Evolutionary conservation across 1,140 invertebrate species (phyloP), one percentile per base, ranked within the genome.

Genomic region (Drosophila suzukii): DNA sequence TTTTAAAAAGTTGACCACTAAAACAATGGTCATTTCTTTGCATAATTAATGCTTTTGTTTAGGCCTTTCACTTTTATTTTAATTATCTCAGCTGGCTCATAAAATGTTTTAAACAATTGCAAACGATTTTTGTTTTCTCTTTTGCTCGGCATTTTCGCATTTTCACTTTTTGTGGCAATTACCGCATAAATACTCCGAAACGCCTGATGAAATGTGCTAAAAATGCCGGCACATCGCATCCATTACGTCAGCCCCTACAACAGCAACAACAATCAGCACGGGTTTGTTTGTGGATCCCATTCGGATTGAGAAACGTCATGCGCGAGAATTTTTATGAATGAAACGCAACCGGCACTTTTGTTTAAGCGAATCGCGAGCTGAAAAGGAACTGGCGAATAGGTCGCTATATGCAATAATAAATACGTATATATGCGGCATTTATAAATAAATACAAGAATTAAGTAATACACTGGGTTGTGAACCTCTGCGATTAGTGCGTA

Each of bases 241-340:
- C 39, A 74, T 76, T 81, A 81, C 67, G 78, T 81, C 78, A 81
- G 57, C 15, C 12, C 8, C 6, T 39, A 55, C 54, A 55, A 46
- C 70, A 67, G 62, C 77, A 72, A 81, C 74, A 73, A 63, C 68
- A 62, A 66, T 32, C 49, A 62, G 66, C 41, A 43, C 34, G 41
- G 68, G 68, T 78, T 86, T 86, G 75, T 82, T 82, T 86, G 83
- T 86, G 83, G 82, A 86, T 62, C 61, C 36, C 59, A 78, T 78
- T 79, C 49, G 60, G 17, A 36, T 10, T 51, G 54, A 30, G 30
- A 57, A 78, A 38, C 46, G 53, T 43, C 75, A 73, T 75, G 59
- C 63, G 73, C 78, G 61, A 17, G 15, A 15, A 43, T 54, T 44
- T 74, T 85, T 85, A 85, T 85, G 82, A 85, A 85, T 85, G 73